These are phyloP conservation scores for Diorhabda elongata DNA, from an alignment of 1,140 invertebrate species.

Conservation along the genomic window DNA sequence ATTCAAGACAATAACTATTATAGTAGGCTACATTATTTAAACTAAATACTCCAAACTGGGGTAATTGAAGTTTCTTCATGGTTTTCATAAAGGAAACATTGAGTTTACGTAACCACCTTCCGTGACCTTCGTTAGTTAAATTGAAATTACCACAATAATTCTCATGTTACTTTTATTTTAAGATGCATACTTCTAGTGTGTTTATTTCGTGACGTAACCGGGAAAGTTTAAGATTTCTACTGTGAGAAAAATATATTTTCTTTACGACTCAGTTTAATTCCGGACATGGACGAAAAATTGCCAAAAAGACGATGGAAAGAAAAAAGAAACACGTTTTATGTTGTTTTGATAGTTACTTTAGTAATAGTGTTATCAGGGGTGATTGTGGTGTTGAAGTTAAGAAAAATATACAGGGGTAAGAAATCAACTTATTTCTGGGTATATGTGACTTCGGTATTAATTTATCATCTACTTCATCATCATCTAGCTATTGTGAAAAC, in stretches of 20 bases:
- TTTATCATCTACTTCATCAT: neutral
- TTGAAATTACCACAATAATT: neutral
- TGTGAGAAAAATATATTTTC: too few relatives aligned
- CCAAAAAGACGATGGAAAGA: conserved; percentile 5
- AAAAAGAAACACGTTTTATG: conserved; percentile 4
- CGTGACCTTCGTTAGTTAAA: neutral
- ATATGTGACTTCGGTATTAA: neutral
- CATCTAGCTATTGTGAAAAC: neutral
- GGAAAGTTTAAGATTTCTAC: neutral
- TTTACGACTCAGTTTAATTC: too few relatives aligned
- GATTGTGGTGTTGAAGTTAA: conserved; percentile 10
- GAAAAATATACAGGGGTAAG: conserved; percentile 7
- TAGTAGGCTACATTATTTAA: too few relatives aligned
- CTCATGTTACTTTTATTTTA: conserved; percentile 5
- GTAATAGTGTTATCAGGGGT: conserved; percentile 5
- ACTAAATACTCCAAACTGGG: too few relatives aligned
- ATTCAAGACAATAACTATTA: too few relatives aligned
- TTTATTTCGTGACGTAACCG: neutral
- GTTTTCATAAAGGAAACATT: neutral
- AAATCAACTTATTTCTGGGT: neutral
- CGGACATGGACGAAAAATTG: conserved; percentile 7
- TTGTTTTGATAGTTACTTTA: conserved; percentile 6
- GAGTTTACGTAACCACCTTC: neutral
- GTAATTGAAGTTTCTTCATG: too few relatives aligned
- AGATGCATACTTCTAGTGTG: neutral